Evolutionary conservation across 2,113 vertebrate species (phyloP).

Genomic region (Albula glossodonta): DNA sequence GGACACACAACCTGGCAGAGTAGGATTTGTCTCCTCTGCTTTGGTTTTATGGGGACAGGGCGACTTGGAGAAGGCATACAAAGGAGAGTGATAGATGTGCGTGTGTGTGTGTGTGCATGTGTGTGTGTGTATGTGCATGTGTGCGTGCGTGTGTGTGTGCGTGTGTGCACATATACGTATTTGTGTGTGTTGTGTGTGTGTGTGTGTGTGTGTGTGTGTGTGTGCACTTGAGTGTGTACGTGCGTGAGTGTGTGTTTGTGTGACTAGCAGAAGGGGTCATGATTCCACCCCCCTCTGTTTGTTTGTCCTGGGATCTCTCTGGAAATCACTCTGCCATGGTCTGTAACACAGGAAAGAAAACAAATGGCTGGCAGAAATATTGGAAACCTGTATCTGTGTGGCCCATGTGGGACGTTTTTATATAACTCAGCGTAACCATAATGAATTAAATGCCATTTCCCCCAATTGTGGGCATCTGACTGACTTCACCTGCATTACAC

Average conservation of each 20-base stretch:
- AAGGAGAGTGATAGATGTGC: background rate
- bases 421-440: background rate
- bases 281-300: constrained; percentile 1
- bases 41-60: background rate
- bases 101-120: background rate
- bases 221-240: background rate
- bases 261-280: constrained; percentile 4
- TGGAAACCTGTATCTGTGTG: constrained; percentile 4
- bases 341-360: constrained; percentile 29
- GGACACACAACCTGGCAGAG: background rate
- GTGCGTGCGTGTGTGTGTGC: background rate
- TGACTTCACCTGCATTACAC: background rate
- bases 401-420: background rate
- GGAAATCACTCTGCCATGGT: constrained; percentile 16
- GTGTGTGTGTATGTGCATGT: background rate
- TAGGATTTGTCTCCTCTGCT: too few relatives aligned
- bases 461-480: background rate
- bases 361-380: constrained; percentile 25
- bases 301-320: constrained; percentile 15
- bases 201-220: background rate
- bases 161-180: background rate
- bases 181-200: constrained; percentile 1
- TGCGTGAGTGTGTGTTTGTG: constrained; percentile 18
- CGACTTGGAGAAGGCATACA: background rate
- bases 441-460: background rate